Conservation (phyloP, 2,888 invertebrate genomes). For the Xestia c-nigrum region DNA sequence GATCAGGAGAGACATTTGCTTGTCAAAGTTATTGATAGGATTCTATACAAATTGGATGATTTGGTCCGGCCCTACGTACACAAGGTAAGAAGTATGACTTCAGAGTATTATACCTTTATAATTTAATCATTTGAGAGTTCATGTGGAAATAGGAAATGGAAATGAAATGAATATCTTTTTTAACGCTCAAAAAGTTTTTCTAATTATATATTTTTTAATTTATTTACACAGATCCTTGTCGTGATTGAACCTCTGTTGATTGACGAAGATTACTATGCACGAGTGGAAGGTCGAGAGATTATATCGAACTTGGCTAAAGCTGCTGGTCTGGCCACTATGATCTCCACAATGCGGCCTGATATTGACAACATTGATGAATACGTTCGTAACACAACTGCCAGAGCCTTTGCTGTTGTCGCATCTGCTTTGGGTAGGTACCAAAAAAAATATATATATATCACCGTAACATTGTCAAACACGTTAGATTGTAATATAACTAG, state of each 20-base stretch:
- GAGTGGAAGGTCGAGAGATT: slow-evolving; percentile 99
- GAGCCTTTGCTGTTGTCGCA: slow-evolving; percentile 99
- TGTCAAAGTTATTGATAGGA: slow-evolving; percentile 99
- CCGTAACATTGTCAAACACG: too few species aligned
- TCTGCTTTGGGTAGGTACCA: slow-evolving; percentile 95
- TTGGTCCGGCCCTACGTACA: slow-evolving; percentile 99
- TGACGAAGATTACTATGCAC: slow-evolving; percentile 99
- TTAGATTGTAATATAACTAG: too few species aligned
- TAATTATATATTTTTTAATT: slow-evolving; percentile 37
- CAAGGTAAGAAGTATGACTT: slow-evolving; percentile 91
- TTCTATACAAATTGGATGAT: slow-evolving; percentile 99
- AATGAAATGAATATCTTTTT: background rate
- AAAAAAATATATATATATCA: background rate
- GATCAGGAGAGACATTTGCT: slow-evolving; percentile 99
- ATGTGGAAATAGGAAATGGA: background rate
- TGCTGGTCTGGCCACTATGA: slow-evolving; percentile 99
- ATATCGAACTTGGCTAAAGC: slow-evolving; percentile 99
- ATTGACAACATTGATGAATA: slow-evolving; percentile 99
- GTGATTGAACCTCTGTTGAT: slow-evolving; percentile 99
- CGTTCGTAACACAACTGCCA: slow-evolving; percentile 99
- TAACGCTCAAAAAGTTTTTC: background rate
- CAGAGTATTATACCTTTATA: too few species aligned
- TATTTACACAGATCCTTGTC: slow-evolving; percentile 96
- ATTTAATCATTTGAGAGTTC: background rate
- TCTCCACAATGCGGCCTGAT: slow-evolving; percentile 99